Evolutionary conservation across 1,140 invertebrate species (phyloP).

Genomic region (Drosophila teissieri): DNA sequence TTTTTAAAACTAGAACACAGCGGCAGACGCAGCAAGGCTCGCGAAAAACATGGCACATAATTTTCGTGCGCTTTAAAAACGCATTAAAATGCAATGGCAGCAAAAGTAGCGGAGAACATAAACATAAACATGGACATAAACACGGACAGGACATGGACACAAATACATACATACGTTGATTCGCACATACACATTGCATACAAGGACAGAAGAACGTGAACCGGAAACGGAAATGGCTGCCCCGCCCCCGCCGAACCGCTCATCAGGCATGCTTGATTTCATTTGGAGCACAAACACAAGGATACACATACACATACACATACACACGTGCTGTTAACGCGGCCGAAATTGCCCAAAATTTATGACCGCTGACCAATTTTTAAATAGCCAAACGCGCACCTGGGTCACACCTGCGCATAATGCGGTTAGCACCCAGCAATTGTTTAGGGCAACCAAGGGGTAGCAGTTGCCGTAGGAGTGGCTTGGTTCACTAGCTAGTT

Average conservation of each 20-base stretch:
- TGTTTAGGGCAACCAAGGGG: constrained; percentile 18
- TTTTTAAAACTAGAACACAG: constrained; percentile 32
- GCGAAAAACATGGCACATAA: constrained; percentile 30
- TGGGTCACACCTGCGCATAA: constrained; percentile 80
- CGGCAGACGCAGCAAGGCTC: background rate
- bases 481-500: too few relatives aligned
- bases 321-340: constrained; percentile 17
- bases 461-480: background rate
- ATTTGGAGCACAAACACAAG: constrained; percentile 32
- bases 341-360: constrained; percentile 50
- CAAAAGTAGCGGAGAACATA: constrained; percentile 16
- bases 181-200: background rate
- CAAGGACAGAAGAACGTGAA: background rate
- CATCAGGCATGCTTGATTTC: constrained; percentile 49
- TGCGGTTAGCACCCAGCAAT: constrained; percentile 55
- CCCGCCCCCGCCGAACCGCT: background rate
- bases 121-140: constrained; percentile 52
- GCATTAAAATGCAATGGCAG: constrained; percentile 64
- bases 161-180: background rate
- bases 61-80: constrained; percentile 59
- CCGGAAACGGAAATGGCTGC: constrained; percentile 23
- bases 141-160: constrained; percentile 25
- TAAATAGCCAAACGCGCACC: constrained; percentile 77
- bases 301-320: constrained; percentile 23
- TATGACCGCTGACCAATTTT: constrained; percentile 77